A percentile compares a stretch with the other conserved stretches of the same genome.
These are phyloP conservation scores for Ceraclea dissimilis DNA, from an alignment of 2,888 invertebrate species.

Conservation along the genomic window DNA sequence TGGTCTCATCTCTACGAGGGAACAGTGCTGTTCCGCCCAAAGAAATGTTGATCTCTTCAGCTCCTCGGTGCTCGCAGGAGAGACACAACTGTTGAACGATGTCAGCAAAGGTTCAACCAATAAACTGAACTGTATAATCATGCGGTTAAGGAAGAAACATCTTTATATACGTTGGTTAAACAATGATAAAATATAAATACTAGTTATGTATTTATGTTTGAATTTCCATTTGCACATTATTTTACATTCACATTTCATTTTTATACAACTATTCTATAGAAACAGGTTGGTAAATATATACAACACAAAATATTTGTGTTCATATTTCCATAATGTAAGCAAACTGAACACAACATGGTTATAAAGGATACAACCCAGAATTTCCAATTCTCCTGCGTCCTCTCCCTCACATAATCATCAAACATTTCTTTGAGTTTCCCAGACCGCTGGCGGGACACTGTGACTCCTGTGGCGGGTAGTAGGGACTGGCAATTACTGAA, in stretches of 20 bases:
- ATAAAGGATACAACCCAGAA: conserved; percentile 94
- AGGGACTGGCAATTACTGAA: conserved; percentile 86
- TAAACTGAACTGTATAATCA: conserved; percentile 70
- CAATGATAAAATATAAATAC: conserved; percentile 20
- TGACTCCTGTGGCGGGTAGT: conserved; percentile 92
- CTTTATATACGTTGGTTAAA: conserved; percentile 27
- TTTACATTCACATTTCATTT: background rate
- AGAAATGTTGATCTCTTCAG: conserved; percentile 83
- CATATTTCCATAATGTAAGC: too few species aligned
- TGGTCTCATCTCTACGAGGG: conserved; percentile 86
- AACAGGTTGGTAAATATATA: too few species aligned
- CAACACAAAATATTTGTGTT: too few species aligned
- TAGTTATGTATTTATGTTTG: background rate
- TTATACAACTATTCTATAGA: too few species aligned
- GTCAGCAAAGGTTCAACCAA: conserved; percentile 83
- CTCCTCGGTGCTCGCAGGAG: conserved; percentile 85
- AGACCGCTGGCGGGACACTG: conserved; percentile 81
- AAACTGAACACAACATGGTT: background rate
- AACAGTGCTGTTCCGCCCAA: conserved; percentile 97
- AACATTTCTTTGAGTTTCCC: conserved; percentile 92
- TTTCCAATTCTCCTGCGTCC: conserved; percentile 92
- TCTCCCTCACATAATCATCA: conserved; percentile 78
- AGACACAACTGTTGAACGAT: conserved; percentile 87
- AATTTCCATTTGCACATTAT: conserved; percentile 1
- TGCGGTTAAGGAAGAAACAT: conserved; percentile 39